Evolutionary conservation across 1,140 invertebrate genomes (phyloP).

Genomic region (Asbolus verrucosus): DNA sequence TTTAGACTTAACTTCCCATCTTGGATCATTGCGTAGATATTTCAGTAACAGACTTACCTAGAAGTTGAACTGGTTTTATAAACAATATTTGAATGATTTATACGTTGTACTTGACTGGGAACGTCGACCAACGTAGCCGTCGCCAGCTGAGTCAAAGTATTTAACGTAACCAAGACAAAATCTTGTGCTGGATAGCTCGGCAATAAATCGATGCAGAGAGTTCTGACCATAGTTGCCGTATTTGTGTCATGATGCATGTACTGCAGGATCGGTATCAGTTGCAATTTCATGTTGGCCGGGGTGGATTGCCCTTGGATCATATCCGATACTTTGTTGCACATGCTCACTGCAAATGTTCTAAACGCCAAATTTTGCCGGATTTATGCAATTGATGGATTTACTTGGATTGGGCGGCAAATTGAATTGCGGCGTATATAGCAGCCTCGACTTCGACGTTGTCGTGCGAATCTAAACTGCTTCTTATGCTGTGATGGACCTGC

Average conservation of each 20-base stretch:
- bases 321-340: slow-evolving; percentile 94
- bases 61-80: slow-evolving; percentile 35
- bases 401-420: slow-evolving; percentile 94
- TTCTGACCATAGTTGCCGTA: slow-evolving; percentile 84
- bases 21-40: slow-evolving; percentile 73
- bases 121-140: slow-evolving; percentile 91
- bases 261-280: slow-evolving; percentile 90
- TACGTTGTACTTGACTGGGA: slow-evolving; percentile 79
- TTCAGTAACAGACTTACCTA: slow-evolving; percentile 71
- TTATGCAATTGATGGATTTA: slow-evolving; percentile 63
- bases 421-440: slow-evolving; percentile 93
- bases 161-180: slow-evolving; percentile 88
- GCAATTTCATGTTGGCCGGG: slow-evolving; percentile 90
- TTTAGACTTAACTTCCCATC: slow-evolving; percentile 79
- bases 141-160: slow-evolving; percentile 89
- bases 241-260: slow-evolving; percentile 94
- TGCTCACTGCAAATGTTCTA: slow-evolving; percentile 93
- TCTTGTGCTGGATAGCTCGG: slow-evolving; percentile 89
- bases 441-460: slow-evolving; percentile 96
- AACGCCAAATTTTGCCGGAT: slow-evolving; percentile 55
- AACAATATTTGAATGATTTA: not conserved
- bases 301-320: slow-evolving; percentile 95
- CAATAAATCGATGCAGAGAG: slow-evolving; percentile 84
- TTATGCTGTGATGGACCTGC: slow-evolving; percentile 95
- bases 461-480: slow-evolving; percentile 92